Conservation (phyloP, 2,797 vertebrate genomes). For the Tiaroga cobitis region DNA sequence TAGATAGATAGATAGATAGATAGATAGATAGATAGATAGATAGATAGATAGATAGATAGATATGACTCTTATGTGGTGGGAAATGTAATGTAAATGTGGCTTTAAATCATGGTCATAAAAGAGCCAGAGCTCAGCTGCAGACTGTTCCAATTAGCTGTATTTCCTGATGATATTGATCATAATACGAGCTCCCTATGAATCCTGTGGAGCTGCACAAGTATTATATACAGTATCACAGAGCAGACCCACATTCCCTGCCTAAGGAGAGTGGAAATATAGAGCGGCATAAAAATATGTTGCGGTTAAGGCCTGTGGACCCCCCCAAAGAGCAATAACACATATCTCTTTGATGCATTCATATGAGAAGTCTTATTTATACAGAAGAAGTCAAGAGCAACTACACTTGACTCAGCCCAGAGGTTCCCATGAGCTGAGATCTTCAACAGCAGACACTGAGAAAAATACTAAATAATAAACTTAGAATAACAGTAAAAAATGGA, state of each 20-base stretch:
- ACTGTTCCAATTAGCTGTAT: conserved; percentile 33
- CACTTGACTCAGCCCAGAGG: conserved; percentile 62
- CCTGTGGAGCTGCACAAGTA: conserved; percentile 12
- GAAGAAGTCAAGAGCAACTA: conserved; percentile 64
- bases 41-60: background rate
- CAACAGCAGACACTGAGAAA: conserved; percentile 21
- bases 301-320: conserved; percentile 34
- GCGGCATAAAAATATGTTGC: conserved; percentile 4
- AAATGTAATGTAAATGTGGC: conserved; percentile 51
- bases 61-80: background rate
- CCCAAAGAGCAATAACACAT: conserved; percentile 25
- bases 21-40: background rate
- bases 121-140: background rate
- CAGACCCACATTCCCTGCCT: background rate
- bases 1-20: background rate
- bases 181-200: conserved; percentile 25
- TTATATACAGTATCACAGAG: conserved; percentile 12
- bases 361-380: conserved; percentile 70
- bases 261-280: conserved; percentile 24
- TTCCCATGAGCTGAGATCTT: conserved; percentile 34
- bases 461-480: conserved; percentile 41
- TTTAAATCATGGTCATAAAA: conserved; percentile 50
- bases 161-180: conserved; percentile 40
- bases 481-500: conserved; percentile 39
- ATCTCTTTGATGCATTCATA: conserved; percentile 48